These are phyloP conservation scores for Columba janthina DNA, from an alignment of 2,113 vertebrate genomes.

Conservation along the genomic window DNA sequence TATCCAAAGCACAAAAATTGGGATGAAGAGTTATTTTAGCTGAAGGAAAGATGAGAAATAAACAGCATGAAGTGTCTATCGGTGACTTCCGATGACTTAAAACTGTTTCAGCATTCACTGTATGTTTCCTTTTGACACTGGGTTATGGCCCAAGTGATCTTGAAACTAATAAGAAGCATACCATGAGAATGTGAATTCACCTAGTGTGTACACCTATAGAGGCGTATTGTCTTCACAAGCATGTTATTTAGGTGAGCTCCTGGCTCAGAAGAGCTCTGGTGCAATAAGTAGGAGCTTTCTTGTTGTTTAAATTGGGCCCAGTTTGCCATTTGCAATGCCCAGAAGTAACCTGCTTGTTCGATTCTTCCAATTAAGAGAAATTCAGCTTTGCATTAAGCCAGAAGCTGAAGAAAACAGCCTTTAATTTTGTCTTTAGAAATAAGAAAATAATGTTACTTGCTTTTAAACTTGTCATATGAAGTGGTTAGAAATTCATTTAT, in stretches of 20 bases:
- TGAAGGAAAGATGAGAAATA: neutral
- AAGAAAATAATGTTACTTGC: neutral
- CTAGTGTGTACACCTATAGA: neutral
- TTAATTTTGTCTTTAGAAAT: neutral
- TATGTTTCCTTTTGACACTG: neutral
- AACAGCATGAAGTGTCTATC: neutral
- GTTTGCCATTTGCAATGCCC: neutral
- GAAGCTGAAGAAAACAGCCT: neutral
- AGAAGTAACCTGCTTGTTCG: neutral
- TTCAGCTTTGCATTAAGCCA: neutral
- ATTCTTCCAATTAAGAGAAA: neutral
- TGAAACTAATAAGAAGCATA: neutral
- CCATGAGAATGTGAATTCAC: neutral
- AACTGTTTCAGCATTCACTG: neutral
- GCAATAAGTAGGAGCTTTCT: neutral
- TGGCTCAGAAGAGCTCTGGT: neutral
- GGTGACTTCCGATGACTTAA: neutral
- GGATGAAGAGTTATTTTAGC: neutral
- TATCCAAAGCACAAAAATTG: neutral
- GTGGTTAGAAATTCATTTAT: neutral
- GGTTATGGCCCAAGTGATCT: neutral
- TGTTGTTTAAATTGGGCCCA: neutral
- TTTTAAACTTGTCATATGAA: neutral
- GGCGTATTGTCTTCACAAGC: neutral
- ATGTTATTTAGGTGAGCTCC: neutral